Conservation (phyloP, 2,113 vertebrate genomes). For the Clupea harengus region DNA sequence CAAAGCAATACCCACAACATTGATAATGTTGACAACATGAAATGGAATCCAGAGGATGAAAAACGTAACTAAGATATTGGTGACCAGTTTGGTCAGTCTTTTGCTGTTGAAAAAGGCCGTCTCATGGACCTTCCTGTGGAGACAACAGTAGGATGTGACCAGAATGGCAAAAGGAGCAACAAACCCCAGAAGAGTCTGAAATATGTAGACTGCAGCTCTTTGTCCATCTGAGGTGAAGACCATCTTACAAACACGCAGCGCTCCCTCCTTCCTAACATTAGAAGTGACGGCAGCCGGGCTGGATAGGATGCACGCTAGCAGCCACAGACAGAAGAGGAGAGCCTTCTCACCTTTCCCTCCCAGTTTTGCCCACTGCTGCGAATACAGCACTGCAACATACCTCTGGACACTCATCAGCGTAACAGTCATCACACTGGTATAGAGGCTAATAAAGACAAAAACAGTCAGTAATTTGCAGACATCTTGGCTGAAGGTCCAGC, state of each 20-base stretch:
- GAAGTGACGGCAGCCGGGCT: constrained; percentile 53
- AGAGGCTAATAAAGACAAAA: constrained; percentile 63
- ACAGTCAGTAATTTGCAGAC: constrained; percentile 60
- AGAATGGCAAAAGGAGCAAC: constrained; percentile 61
- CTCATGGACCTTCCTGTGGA: constrained; percentile 55
- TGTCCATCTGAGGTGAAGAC: constrained; percentile 44
- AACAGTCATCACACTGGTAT: constrained; percentile 63
- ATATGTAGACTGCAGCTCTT: constrained; percentile 37
- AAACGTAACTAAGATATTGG: constrained; percentile 54
- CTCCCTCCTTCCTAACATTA: background rate
- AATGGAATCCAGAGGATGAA: constrained; percentile 65
- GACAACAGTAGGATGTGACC: constrained; percentile 53
- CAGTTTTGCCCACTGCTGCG: constrained; percentile 54
- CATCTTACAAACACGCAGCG: constrained; percentile 7
- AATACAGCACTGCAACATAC: constrained; percentile 57
- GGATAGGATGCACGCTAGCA: constrained; percentile 35
- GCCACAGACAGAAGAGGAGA: constrained; percentile 47
- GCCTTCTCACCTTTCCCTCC: constrained; percentile 33
- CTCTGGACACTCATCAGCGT: constrained; percentile 63
- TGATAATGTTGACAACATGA: constrained; percentile 58
- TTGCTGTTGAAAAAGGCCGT: constrained; percentile 45
- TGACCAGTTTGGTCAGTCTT: constrained; percentile 47
- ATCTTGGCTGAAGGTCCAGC: constrained; percentile 53
- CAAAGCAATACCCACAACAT: constrained; percentile 42
- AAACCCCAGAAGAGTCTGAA: constrained; percentile 55